phyloP scores from a whole-genome alignment of 2,888 invertebrate genomes.

The Andrena fulva region DNA sequence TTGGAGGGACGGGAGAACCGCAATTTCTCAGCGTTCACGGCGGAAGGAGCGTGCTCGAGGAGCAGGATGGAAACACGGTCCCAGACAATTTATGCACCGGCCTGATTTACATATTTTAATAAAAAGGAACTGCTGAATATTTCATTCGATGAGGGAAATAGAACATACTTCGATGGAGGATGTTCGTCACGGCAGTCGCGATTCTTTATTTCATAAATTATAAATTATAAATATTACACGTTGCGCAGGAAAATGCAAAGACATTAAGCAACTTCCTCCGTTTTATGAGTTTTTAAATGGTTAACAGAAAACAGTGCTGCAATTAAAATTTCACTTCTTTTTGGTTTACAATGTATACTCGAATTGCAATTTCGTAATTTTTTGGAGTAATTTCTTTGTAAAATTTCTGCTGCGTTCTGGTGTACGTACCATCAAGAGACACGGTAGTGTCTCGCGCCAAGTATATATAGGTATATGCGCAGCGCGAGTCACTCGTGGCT shows the following conservation, averaged over 20 bases:
- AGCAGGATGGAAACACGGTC: conserved; percentile 7
- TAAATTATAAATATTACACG: background rate
- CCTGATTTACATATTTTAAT: conserved; percentile 33
- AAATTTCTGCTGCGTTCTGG: too few species aligned
- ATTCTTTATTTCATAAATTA: conserved; percentile 2
- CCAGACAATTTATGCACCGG: conserved; percentile 18
- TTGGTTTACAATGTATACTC: background rate
- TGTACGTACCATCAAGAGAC: too few species aligned
- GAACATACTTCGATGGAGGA: background rate
- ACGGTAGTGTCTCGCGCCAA: too few species aligned
- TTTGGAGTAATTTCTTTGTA: too few species aligned
- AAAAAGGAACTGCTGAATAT: conserved; percentile 34
- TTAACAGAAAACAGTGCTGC: background rate
- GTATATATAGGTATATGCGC: too few species aligned
- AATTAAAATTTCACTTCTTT: background rate
- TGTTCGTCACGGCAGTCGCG: background rate
- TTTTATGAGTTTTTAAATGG: background rate
- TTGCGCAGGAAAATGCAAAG: too few species aligned
- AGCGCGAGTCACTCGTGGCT: too few species aligned
- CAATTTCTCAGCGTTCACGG: conserved; percentile 11
- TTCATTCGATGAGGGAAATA: background rate
- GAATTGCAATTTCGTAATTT: too few species aligned
- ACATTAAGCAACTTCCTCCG: background rate
- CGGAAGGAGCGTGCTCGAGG: background rate
- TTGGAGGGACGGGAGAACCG: conserved; percentile 32